phyloP scores from a whole-genome alignment of 2,888 invertebrate species.

The Lochmaea crataegi region DNA sequence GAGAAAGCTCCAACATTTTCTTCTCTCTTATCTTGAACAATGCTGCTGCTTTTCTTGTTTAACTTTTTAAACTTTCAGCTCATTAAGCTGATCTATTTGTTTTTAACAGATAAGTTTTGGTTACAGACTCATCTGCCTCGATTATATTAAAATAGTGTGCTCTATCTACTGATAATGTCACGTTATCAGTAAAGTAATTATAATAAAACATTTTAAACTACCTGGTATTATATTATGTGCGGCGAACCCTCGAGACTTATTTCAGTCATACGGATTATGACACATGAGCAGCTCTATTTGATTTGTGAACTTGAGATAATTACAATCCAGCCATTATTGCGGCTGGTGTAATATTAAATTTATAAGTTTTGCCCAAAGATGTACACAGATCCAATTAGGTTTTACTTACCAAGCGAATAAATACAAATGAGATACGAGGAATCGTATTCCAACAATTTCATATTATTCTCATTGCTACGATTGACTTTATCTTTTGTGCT shows the following conservation, averaged over 20 bases:
- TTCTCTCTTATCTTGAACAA: too few species aligned
- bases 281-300: conserved; percentile 24
- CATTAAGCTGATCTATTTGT: too few species aligned
- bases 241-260: conserved; percentile 24
- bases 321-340: conserved; percentile 30
- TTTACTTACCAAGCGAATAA: background rate
- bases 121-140: too few species aligned
- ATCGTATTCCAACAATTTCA: background rate
- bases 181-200: too few species aligned
- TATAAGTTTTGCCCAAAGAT: conserved; percentile 22
- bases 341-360: background rate
- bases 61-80: too few species aligned
- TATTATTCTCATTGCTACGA: background rate
- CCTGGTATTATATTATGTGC: conserved; percentile 6
- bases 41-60: too few species aligned
- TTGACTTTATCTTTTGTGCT: too few species aligned
- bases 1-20: too few species aligned
- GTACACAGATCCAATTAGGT: conserved; percentile 3
- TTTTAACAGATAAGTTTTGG: too few species aligned
- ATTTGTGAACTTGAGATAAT: conserved; percentile 38
- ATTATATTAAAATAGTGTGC: too few species aligned
- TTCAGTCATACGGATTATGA: conserved; percentile 35
- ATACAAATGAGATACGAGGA: background rate
- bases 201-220: background rate
- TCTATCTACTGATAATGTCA: too few species aligned